Base-by-base conservation (phyloP, 2,888 invertebrate genomes). In the Diadegma fenestrale region DNA sequence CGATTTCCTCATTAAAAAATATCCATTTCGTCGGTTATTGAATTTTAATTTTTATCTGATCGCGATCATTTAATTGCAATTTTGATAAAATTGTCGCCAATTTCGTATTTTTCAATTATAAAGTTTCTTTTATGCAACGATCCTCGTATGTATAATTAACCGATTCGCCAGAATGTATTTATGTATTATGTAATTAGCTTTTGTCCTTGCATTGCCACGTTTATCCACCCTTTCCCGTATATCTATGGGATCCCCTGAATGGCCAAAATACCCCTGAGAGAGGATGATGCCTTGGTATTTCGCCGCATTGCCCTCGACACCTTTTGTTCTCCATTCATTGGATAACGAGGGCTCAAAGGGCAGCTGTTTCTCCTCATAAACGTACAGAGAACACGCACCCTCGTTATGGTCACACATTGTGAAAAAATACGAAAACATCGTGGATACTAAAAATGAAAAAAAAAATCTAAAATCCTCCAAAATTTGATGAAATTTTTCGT, bases 281-380 rank as follows among this genome's bases (percentile, higher is more conserved):
- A 89, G 91, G 89, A 92, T 92, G 92, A 86, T 92, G 72, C 90
- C 92, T 92, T 93, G 92, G 89, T 93, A 93, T 87, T 78, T 89
- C 91, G 92, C 92, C 93, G 92, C 93, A 92, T 90, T 87, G 88
- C 89, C 90, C 91, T 90, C 91, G 89, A 90, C 91, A 92, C 91
- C 93, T 92, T 92, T 92, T 89, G 87, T 88, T 86, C 87, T 86
- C 80, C 41, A 71, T 71, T 80, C 86, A 80, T 80, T 80, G 30
- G 30, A 48, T n/a, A 58, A 37, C 41, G 43, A 58, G 51, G 58
- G 37, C 61, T 1, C 6, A 69, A 79, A 71, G 83, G 83, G 61
- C 69, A 22, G 6, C 17, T n/a, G 26, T 30, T 3, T n/a, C 6
- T 58, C 26, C 22, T 45, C 22, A 7, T 33, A 37, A 19, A 37